phyloP scores from a whole-genome alignment of 1,140 invertebrate genomes.

The Goniozus legneri region DNA sequence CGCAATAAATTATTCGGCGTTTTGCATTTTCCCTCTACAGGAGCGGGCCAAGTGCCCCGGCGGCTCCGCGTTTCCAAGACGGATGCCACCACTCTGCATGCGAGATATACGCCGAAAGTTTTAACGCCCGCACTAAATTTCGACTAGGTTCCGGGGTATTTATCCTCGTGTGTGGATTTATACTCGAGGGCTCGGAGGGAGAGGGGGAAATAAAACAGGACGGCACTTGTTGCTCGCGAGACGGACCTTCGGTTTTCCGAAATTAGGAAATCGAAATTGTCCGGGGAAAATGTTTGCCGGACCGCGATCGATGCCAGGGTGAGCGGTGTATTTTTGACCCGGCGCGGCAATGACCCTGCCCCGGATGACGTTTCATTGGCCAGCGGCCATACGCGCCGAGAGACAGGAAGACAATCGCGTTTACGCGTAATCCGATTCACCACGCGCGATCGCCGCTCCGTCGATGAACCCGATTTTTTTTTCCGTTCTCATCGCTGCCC shows the following conservation, averaged over 20 bases:
- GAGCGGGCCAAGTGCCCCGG: conserved; percentile 13
- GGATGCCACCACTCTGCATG: conserved; percentile 40
- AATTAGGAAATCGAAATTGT: no score
- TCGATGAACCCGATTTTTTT: conserved; percentile 31
- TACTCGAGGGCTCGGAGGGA: no score
- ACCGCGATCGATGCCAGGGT: no score
- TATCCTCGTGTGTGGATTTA: no score
- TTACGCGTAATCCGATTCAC: conserved; percentile 23
- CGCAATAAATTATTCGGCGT: conserved; percentile 41
- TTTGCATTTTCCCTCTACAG: conserved; percentile 34
- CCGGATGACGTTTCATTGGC: no score
- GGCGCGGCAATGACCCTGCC: no score
- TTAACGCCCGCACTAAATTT: conserved; percentile 45
- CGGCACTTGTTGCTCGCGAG: conserved; percentile 40
- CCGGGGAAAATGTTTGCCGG: no score
- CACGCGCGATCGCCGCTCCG: conserved; percentile 19
- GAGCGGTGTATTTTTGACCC: no score
- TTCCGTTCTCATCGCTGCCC: conserved; percentile 16
- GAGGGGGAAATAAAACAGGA: conserved; percentile 33
- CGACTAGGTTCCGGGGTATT: conserved; percentile 34
- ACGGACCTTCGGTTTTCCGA: no score
- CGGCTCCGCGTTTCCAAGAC: conserved; percentile 39
- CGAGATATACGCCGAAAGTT: conserved; percentile 43
- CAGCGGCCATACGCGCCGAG: no score
- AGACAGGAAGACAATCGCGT: conserved; percentile 27